phyloP scores from a whole-genome alignment of 1,140 invertebrate species.

The Capitella teleta region DNA sequence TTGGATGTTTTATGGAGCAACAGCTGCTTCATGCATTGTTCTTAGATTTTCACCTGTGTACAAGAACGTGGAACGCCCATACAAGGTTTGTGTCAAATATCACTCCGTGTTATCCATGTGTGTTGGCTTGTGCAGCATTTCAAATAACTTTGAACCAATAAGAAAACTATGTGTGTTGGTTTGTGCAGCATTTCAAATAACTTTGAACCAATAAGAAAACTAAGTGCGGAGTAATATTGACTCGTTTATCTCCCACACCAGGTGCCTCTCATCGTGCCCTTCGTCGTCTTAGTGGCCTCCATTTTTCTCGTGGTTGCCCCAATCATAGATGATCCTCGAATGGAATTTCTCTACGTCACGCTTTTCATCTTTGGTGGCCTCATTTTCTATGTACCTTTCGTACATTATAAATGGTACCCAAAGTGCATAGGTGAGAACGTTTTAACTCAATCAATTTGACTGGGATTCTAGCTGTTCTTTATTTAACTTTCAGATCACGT shows the following conservation, averaged over 20 bases:
- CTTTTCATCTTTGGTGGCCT: slow-evolving; percentile 60
- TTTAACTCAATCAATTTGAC: too few relatives aligned
- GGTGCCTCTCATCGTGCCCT: slow-evolving; percentile 67
- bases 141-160: too few relatives aligned
- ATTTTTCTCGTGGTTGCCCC: slow-evolving; percentile 65
- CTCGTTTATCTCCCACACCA: too few relatives aligned
- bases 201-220: too few relatives aligned
- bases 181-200: too few relatives aligned
- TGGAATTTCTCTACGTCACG: slow-evolving; percentile 66
- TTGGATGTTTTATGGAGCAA: slow-evolving; percentile 77
- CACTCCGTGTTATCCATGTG: too few relatives aligned
- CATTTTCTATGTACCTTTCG: slow-evolving; percentile 62
- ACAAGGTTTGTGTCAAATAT: too few relatives aligned
- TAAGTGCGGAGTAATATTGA: too few relatives aligned
- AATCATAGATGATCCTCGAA: slow-evolving; percentile 61
- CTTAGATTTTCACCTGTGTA: slow-evolving; percentile 48
- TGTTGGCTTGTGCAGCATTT: too few relatives aligned
- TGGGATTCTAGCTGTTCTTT: too few relatives aligned
- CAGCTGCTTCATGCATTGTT: slow-evolving; percentile 65
- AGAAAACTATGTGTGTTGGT: too few relatives aligned
- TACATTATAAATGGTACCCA: slow-evolving; percentile 55
- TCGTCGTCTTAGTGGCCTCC: slow-evolving; percentile 59
- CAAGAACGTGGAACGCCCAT: neutral
- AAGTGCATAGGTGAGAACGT: slow-evolving; percentile 35
- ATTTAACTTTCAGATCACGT: too few relatives aligned